Evolutionary conservation across 2,113 vertebrate genomes (phyloP).

Genomic region (Drymodes brunneopygia): DNA sequence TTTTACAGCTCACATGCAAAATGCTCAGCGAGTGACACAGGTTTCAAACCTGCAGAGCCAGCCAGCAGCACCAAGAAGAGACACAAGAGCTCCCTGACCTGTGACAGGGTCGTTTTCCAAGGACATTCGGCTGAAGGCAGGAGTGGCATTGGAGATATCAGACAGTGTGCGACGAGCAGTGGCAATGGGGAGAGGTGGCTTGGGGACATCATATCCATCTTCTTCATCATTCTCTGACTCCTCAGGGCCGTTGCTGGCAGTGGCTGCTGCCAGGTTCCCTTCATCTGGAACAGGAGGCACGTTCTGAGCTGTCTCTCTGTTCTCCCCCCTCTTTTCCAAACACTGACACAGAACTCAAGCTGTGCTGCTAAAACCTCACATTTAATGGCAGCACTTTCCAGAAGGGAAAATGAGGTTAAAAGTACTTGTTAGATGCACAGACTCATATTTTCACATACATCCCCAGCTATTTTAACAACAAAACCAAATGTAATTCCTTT

Average conservation of each 20-base stretch:
- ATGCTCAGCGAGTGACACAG: accelerated
- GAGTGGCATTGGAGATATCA: constrained; percentile 81
- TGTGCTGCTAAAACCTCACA: not conserved
- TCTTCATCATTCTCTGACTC: constrained; percentile 81
- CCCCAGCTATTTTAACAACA: not conserved
- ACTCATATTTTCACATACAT: not conserved
- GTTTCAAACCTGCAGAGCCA: accelerated
- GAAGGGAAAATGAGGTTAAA: not conserved
- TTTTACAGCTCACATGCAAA: not conserved
- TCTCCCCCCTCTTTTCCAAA: not conserved
- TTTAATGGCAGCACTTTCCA: not conserved
- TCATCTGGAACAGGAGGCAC: constrained; percentile 43
- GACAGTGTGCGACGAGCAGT: constrained; percentile 84
- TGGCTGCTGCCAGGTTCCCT: constrained; percentile 54
- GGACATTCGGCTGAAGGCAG: constrained; percentile 80
- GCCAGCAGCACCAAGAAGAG: accelerated
- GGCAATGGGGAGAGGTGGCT: constrained; percentile 71
- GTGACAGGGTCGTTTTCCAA: constrained; percentile 74
- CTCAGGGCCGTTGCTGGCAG: constrained; percentile 72
- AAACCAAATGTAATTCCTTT: not conserved
- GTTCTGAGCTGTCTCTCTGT: not conserved
- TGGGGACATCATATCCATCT: constrained; percentile 87
- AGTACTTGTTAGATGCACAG: not conserved
- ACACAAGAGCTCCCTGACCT: not conserved
- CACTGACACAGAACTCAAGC: not conserved